These are phyloP conservation scores for Parapsyche elsis DNA, from an alignment of 1,140 invertebrate genomes.

Conservation along the genomic window DNA sequence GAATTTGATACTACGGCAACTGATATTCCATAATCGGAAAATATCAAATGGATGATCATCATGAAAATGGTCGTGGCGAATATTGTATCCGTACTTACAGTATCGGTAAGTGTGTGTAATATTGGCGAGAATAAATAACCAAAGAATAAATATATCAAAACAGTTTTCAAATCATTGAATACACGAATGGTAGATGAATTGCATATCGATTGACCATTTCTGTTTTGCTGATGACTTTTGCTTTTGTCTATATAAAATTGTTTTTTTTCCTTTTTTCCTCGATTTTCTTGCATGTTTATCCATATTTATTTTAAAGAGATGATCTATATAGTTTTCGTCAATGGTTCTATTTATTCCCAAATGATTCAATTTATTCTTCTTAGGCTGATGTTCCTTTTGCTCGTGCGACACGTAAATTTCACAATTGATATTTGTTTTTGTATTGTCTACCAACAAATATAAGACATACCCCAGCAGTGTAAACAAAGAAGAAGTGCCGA, in stretches of 20 bases:
- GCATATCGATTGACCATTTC: not conserved
- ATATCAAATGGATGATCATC: constrained; percentile 88
- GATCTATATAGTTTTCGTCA: constrained; percentile 7
- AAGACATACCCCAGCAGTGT: constrained; percentile 67
- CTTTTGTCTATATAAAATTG: not conserved
- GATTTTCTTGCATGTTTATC: constrained; percentile 1
- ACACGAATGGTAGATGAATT: constrained; percentile 57
- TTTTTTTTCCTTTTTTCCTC: not conserved
- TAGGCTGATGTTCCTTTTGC: constrained; percentile 26
- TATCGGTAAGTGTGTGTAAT: constrained; percentile 94
- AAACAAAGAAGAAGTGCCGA: constrained; percentile 67
- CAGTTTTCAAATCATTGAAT: constrained; percentile 73
- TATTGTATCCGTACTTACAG: constrained; percentile 96
- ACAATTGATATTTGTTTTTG: constrained; percentile 19
- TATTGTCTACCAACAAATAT: constrained; percentile 57
- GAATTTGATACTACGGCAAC: constrained; percentile 85
- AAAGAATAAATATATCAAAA: constrained; percentile 83
- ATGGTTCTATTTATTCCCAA: not conserved
- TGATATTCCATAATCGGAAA: constrained; percentile 90
- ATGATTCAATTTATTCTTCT: not conserved
- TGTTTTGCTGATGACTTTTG: not conserved
- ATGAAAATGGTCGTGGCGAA: constrained; percentile 91
- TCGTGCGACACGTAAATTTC: constrained; percentile 11
- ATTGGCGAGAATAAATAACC: constrained; percentile 90
- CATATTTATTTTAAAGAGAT: not conserved